Evolutionary conservation across 2,113 vertebrate genomes (phyloP).

Genomic region (Camelus bactrianus): DNA sequence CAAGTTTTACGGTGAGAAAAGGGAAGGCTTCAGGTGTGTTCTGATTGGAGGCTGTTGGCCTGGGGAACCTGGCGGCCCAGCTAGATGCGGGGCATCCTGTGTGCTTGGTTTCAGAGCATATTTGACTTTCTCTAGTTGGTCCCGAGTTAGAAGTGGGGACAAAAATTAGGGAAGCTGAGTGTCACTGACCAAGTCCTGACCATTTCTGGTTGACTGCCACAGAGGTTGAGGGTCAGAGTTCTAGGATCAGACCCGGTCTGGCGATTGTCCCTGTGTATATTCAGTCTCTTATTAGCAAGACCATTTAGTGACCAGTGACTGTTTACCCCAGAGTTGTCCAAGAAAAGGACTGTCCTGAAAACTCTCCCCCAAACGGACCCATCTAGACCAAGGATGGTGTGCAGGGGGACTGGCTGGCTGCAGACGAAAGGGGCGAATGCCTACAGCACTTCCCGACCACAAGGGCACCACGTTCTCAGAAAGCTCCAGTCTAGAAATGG

Average conservation of each 20-base stretch:
- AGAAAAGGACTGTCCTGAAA: rapidly evolving
- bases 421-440: background rate
- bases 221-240: background rate
- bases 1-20: background rate
- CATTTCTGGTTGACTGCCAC: background rate
- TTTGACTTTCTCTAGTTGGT: background rate
- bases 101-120: background rate
- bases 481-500: background rate
- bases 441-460: background rate
- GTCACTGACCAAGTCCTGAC: background rate
- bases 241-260: background rate
- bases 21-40: background rate
- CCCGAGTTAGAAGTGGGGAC: background rate
- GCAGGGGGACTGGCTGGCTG: too few species aligned
- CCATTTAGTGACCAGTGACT: background rate
- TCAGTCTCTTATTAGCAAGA: background rate
- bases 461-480: background rate
- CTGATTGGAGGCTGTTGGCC: rapidly evolving
- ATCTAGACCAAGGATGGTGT: too few species aligned
- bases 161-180: background rate
- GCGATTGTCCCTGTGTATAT: too few species aligned
- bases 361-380: background rate
- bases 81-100: background rate
- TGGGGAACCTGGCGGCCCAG: background rate
- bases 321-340: background rate